Evolutionary conservation across 2,797 vertebrate species (phyloP).

Genomic region (Lindbergichthys nudifrons): DNA sequence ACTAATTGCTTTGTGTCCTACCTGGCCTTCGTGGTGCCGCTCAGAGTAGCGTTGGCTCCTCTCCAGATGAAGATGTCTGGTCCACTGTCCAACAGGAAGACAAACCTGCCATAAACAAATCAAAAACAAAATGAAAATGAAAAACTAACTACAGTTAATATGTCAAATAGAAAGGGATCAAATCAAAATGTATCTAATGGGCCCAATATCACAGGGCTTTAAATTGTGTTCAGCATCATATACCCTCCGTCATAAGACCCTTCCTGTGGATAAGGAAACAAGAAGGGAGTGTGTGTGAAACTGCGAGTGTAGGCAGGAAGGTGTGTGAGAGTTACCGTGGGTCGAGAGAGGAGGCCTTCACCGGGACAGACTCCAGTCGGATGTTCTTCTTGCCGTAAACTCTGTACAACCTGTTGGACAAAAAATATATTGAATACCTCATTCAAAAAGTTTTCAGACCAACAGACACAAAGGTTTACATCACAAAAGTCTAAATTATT

Average conservation of each 20-base stretch:
- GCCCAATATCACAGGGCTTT: too few relatives aligned
- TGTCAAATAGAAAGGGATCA: neutral
- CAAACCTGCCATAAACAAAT: conserved; percentile 84
- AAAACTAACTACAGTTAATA: neutral
- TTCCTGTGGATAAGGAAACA: too few relatives aligned
- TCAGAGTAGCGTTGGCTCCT: conserved; percentile 92
- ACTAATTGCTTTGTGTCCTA: conserved; percentile 50
- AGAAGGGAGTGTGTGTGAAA: neutral
- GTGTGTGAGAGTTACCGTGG: conserved; percentile 86
- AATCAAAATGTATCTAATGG: too few relatives aligned
- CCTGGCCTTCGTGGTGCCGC: conserved; percentile 94
- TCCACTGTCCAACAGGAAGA: conserved; percentile 93
- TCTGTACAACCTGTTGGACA: conserved; percentile 89
- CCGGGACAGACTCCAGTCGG: conserved; percentile 90
- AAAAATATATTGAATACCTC: neutral
- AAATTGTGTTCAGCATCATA: too few relatives aligned
- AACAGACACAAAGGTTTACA: neutral
- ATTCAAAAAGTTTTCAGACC: neutral
- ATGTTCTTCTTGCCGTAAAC: conserved; percentile 97
- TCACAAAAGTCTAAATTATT: neutral
- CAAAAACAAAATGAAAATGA: neutral
- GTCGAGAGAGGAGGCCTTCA: conserved; percentile 91
- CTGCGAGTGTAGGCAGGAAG: neutral
- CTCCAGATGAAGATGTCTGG: conserved; percentile 93
- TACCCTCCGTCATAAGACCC: too few relatives aligned